Evolutionary conservation across 2,113 vertebrate genomes (phyloP), one percentile per base, ranked within the genome.

Genomic region (Ellobius talpinus): DNA sequence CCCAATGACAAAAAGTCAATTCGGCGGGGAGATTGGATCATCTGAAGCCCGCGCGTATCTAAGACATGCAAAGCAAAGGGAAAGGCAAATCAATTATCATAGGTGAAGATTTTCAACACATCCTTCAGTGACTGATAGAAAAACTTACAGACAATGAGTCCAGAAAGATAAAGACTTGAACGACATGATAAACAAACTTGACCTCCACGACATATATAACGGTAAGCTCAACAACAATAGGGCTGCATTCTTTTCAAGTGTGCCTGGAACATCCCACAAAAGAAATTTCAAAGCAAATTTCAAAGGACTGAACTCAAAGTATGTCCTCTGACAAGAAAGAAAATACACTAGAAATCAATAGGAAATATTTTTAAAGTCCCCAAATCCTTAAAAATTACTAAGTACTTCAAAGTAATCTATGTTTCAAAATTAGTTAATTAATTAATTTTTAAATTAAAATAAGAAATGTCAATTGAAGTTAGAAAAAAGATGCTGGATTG

Each of bases 21-120:
- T 94, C 63, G 70, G 23, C 33, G 11, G 76, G 55, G 96, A 93
- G 88, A 91, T 92, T 92, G 81, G 76, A 88, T 86, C 23, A 96
- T 88, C 76, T 73, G 86, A 93, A 86, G 79, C 45, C 61, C 14
- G n/a, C 47, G 76, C 33, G 58, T 33, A 72, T 89, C 91, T 96
- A 47, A 95, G 96, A 96, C 86, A 87, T 87, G 87, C 52, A 88
- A 96, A 96, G 93, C 63, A 76, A 95, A 93, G 90, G n/a, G 58
- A 85, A 92, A 95, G 95, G 84, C 23, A 93, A 94, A 76, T 84
- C 50, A 4, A 79, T 78, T 70, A 90, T 82, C 63, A 76, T 2
- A 78, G 88, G 1, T 77, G 88, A 91, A 73, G 63, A 82, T 94
- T 94, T 92, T 94, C 87, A 96, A 96, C 70, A 52, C 50, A 61